Conservation (phyloP, 2,797 vertebrate genomes). For the Rallus crepitans region DNA sequence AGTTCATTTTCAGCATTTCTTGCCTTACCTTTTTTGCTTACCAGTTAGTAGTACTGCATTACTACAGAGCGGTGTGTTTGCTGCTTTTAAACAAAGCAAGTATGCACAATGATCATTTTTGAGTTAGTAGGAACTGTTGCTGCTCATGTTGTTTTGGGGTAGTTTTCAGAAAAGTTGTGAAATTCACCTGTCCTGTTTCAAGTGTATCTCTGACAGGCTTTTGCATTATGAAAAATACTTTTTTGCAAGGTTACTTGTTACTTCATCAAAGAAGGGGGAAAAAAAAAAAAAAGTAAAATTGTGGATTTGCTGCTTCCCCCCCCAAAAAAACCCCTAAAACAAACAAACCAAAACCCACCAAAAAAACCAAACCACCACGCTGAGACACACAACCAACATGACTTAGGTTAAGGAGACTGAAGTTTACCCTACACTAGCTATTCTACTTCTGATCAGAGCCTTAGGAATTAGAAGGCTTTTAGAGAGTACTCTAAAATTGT, state of each 20-base stretch:
- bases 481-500: neutral
- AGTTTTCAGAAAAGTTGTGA: neutral
- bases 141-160: neutral
- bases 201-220: neutral
- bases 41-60: neutral
- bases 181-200: neutral
- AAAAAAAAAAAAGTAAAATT: too few relatives aligned
- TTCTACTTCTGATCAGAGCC: neutral
- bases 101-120: neutral
- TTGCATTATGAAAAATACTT: neutral
- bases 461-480: neutral
- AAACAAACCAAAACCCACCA: too few relatives aligned
- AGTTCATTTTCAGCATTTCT: neutral
- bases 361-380: too few relatives aligned
- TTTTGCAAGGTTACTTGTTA: neutral
- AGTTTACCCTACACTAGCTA: neutral
- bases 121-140: neutral
- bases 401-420: neutral
- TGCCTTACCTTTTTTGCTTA: neutral
- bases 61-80: neutral
- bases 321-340: neutral
- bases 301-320: neutral
- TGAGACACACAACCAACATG: neutral
- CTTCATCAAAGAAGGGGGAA: neutral
- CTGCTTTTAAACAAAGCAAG: neutral